Evolutionary conservation across 2,113 vertebrate species (phyloP), one percentile per base, ranked within the genome.

Genomic region (Pampusana beccarii): DNA sequence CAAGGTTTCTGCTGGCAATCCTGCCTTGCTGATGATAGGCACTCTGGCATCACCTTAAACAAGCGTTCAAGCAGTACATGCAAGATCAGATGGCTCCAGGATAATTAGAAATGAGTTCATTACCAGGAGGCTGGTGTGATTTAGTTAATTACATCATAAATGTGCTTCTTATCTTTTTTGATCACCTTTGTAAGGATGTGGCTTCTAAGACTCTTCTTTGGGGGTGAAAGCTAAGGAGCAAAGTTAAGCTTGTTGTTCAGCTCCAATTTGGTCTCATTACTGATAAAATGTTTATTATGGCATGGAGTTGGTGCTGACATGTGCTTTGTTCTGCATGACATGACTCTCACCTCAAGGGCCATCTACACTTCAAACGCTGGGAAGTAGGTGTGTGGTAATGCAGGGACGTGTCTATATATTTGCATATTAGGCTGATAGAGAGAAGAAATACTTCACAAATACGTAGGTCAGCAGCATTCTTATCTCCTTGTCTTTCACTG

Each of bases 91-190:
- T 54, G 66, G 57, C 85, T 91, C 86, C 75, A 71, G 46, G 44
- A 48, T 92, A 96, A 90, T 95, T 90, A 71, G 44, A 90, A 87
- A 46, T 54, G 19, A 28, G 36, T 20, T 84, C 11, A 15, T 88
- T 92, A 33, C 26, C 42, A 36, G 50, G n/a, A 87, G 36, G 46
- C n/a, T 6, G 6, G 29, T 28, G 21, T 80, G 51, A 81, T 88
- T 92, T 90, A 60, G 51, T 72, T 96, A 89, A 93, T 91, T 95
- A 62, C 31, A 85, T 57, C 50, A 16, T 75, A 69, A 85, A 51
- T 29, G 4, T 25, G 12, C 34, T 62, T 46, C 42, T 82, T 90
- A 96, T 90, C 92, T 84, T 94, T 42, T 89, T 75, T 71, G 33
- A 91, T 95, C 13, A 0, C 31, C 29, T 13, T 1, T 28, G 25